Conservation (phyloP, 2,113 vertebrate species). For the Semicossyphus pulcher region DNA sequence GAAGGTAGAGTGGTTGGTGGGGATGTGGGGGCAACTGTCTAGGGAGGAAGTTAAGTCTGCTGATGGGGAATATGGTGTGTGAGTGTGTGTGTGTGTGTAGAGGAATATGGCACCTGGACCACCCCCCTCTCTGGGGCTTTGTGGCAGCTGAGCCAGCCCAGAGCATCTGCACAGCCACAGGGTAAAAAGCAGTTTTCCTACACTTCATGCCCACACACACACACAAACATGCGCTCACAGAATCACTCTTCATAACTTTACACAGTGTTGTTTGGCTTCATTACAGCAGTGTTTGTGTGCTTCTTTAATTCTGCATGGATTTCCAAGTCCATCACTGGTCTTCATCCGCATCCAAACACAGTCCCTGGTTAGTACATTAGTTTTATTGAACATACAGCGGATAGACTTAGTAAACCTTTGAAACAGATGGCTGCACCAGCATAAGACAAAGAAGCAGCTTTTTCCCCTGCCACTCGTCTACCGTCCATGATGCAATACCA, state of each 20-base stretch:
- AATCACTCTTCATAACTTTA: conserved; percentile 41
- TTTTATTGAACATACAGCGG: conserved; percentile 60
- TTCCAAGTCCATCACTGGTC: conserved; percentile 26
- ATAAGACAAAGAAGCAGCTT: conserved; percentile 38
- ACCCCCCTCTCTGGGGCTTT: conserved; percentile 66
- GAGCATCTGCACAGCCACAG: conserved; percentile 83
- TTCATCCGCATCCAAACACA: conserved; percentile 65
- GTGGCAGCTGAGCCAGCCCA: conserved; percentile 81
- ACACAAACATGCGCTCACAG: conserved; percentile 16
- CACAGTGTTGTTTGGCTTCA: conserved; percentile 59
- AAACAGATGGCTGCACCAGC: conserved; percentile 62
- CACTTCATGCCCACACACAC: conserved; percentile 49
- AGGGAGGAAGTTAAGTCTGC: conserved; percentile 32
- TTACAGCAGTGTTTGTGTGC: conserved; percentile 41
- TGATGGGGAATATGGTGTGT: conserved; percentile 58
- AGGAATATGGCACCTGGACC: conserved; percentile 77
- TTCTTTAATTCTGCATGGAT: conserved; percentile 51
- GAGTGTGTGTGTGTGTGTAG: conserved; percentile 31
- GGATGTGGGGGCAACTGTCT: conserved; percentile 17
- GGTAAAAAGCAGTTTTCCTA: conserved; percentile 71
- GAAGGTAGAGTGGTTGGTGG: conserved; percentile 46
- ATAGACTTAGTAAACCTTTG: conserved; percentile 50
- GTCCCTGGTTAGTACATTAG: conserved; percentile 56
- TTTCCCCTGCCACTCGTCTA: conserved; percentile 26
- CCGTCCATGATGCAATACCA: conserved; percentile 13